Evolutionary conservation across 2,113 vertebrate species (phyloP), one percentile per base, ranked within the genome.

Genomic region (Picathartes gymnocephalus): DNA sequence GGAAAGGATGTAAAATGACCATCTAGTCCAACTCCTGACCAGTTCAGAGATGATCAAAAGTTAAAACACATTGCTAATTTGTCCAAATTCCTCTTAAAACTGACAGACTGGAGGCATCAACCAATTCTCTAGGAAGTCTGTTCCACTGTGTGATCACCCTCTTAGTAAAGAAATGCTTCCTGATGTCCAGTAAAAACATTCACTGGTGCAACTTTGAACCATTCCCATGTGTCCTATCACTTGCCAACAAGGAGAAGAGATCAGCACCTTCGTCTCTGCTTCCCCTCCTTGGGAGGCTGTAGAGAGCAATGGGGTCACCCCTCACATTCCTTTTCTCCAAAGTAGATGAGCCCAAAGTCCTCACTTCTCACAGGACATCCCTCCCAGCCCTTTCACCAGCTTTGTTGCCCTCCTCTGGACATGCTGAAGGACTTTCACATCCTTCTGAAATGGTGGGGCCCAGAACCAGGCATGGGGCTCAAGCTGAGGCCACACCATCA

Each of bases 141-240:
- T 78, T 42, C 8, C 31, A 40, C 37, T 51, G 24, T 81, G 76
- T 45, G 28, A 45, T 16, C 8, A 9, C 6, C 10, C 35, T 73
- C 7, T 61, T 0, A 9, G 35, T 44, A 68, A 56, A 68, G 33
- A 77, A 84, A 73, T 39, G 17, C 6, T 84, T 84, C 47, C 39
- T 42, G 14, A n/a, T 54, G 14, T 31, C 20, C 45, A 37, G 35
- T 30, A 19, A 19, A 48, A 79, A 54, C 31, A 21, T 54, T 14
- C 27, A 23, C 11, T 37, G 6, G 5, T 3, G 6, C 40, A 69
- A 15, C 31, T 15, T 69, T 39, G 42, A 37, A 33, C 13, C n/a
- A 37, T 37, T 6, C 27, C 13, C 31, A 15, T 0, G 0, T 8
- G 9, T 54, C 31, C 15, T 11, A 30, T 21, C 27, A 15, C 18